Conservation (phyloP, 2,888 invertebrate genomes). For the Tachystola acroxantha region DNA sequence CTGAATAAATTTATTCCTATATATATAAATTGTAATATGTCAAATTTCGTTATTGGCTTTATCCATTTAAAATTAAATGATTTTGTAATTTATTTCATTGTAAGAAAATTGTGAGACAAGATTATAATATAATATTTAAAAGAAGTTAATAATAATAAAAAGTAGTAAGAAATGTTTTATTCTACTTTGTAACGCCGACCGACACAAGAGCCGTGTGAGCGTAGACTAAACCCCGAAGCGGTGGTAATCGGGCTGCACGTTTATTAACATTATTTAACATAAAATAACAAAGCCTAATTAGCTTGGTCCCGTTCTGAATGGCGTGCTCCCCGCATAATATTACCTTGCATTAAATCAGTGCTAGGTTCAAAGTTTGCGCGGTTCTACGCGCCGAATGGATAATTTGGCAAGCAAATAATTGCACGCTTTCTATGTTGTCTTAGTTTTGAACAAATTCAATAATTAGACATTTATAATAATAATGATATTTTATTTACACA, state of each 20-base stretch:
- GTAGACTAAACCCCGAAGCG: background rate
- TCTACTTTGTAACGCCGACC: no score
- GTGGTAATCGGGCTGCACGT: constrained; percentile 8
- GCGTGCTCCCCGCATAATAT: constrained; percentile 9
- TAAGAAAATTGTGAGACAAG: no score
- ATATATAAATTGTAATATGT: no score
- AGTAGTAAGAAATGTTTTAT: no score
- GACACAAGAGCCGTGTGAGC: background rate
- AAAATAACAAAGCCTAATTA: constrained; percentile 16
- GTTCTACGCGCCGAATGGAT: constrained; percentile 3
- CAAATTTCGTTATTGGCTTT: no score
- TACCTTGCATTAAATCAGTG: constrained; percentile 7
- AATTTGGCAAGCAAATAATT: constrained; percentile 8
- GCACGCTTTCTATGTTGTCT: background rate
- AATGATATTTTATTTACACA: no score
- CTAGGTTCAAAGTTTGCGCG: constrained; percentile 7
- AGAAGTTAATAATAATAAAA: no score
- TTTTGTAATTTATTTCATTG: no score
- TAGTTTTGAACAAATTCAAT: background rate
- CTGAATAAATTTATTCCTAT: no score
- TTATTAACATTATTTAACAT: constrained; percentile 16
- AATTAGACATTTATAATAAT: no score
- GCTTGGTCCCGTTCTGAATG: constrained; percentile 8
- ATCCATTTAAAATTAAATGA: no score
- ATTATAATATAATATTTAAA: no score